Evolutionary conservation across 2,888 invertebrate genomes (phyloP).

Genomic region (Vanessa cardui): DNA sequence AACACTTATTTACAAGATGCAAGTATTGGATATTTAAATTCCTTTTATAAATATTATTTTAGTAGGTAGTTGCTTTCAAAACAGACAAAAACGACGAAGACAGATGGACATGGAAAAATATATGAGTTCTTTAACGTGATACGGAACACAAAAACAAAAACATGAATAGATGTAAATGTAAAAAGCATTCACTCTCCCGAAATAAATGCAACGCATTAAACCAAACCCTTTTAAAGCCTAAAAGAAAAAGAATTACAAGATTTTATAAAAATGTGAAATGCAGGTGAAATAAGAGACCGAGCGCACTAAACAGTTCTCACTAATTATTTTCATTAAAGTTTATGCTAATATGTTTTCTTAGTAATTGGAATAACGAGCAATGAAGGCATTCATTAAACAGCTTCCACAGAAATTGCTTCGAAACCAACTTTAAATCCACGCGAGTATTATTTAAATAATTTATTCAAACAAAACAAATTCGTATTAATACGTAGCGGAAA

Average conservation of each 20-base stretch:
- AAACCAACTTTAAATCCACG: not conserved
- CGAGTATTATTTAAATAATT: constrained; percentile 6
- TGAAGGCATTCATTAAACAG: constrained; percentile 1
- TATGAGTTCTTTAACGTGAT: not conserved
- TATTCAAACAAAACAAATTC: not conserved
- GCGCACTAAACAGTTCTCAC: constrained; percentile 4
- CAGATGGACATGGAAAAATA: not conserved
- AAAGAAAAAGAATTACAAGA: constrained; percentile 6
- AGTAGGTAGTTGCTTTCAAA: no score
- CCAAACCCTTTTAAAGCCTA: constrained; percentile 6
- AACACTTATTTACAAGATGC: no score
- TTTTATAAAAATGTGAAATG: not conserved
- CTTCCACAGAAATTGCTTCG: constrained; percentile 1
- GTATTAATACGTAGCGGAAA: not conserved
- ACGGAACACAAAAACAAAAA: not conserved
- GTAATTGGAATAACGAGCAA: constrained; percentile 7
- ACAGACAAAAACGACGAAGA: not conserved
- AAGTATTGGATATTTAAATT: no score
- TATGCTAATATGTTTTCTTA: constrained; percentile 11
- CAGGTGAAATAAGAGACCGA: not conserved
- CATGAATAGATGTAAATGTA: constrained; percentile 1
- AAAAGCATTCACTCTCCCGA: constrained; percentile 7
- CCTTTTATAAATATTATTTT: no score
- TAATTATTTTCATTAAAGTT: constrained; percentile 14
- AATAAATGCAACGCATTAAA: constrained; percentile 3